Percentiles rank a stretch among this genome's conserved stretches.
These are phyloP conservation scores for Cephus runcator DNA, from an alignment of 2,888 invertebrate species.

Conservation along the genomic window DNA sequence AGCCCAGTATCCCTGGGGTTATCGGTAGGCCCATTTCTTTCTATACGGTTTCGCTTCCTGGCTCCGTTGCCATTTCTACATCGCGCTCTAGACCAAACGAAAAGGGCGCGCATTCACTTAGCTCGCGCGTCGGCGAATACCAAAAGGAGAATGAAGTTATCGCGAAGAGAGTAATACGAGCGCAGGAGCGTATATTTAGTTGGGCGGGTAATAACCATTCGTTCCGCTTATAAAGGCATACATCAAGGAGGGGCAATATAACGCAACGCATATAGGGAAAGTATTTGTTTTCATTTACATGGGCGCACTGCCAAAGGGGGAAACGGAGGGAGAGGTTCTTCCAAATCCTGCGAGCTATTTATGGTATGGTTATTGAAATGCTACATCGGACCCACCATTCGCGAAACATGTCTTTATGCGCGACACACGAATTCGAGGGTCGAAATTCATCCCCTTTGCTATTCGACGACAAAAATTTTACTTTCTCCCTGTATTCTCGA, in stretches of 20 bases:
- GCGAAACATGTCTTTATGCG: constrained; percentile 43
- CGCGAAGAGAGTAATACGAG: constrained; percentile 14
- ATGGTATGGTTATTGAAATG: constrained; percentile 60
- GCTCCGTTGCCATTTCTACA: not conserved
- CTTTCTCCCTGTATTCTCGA: not conserved
- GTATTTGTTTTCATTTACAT: constrained; percentile 63
- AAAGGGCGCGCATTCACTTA: not conserved
- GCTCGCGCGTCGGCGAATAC: not conserved
- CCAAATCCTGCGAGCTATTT: constrained; percentile 52
- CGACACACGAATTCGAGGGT: constrained; percentile 1
- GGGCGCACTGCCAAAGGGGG: constrained; percentile 51
- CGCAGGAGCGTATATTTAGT: constrained; percentile 12
- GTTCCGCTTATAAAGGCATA: constrained; percentile 59
- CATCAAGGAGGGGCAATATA: constrained; percentile 56
- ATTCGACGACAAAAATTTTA: not conserved
- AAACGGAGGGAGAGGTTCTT: not conserved
- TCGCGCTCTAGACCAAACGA: not conserved
- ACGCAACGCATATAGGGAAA: constrained; percentile 37
- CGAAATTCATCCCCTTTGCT: not conserved
- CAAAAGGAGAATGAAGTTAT: constrained; percentile 21
- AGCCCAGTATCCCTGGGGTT: not conserved
- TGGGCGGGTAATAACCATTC: constrained; percentile 57
- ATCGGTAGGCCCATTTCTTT: not conserved
- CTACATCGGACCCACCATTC: constrained; percentile 36
- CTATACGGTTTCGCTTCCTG: not conserved